These are phyloP conservation scores for Toxostoma redivivum DNA, from an alignment of 2,113 vertebrate species.

Conservation along the genomic window DNA sequence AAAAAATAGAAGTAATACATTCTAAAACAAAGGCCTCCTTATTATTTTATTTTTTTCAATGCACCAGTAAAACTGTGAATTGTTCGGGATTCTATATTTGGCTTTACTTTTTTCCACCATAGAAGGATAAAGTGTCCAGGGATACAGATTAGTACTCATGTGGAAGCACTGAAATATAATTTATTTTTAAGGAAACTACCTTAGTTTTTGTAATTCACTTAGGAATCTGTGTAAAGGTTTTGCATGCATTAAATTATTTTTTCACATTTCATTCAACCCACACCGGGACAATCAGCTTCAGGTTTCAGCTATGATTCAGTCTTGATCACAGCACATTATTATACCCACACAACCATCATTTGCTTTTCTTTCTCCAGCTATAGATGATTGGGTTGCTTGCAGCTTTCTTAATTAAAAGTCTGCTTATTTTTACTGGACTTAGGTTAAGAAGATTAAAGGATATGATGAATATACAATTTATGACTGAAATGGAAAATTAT, in stretches of 20 bases:
- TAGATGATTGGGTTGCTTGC: slow-evolving; percentile 44
- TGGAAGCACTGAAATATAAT: slow-evolving; percentile 50
- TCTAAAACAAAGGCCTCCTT: background rate
- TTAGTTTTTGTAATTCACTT: slow-evolving; percentile 24
- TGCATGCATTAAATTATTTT: slow-evolving; percentile 56
- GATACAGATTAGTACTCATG: background rate
- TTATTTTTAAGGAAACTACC: slow-evolving; percentile 53
- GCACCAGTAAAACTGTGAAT: background rate
- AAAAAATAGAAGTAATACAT: background rate
- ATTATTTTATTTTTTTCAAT: background rate
- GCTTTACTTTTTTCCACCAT: background rate
- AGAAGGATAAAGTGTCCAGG: background rate
- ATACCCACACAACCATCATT: background rate
- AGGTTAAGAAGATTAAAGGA: slow-evolving; percentile 49
- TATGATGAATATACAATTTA: background rate
- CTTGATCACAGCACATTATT: slow-evolving; percentile 57
- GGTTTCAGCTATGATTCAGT: slow-evolving; percentile 46
- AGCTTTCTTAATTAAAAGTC: slow-evolving; percentile 64
- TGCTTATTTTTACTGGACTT: slow-evolving; percentile 54
- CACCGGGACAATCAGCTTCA: slow-evolving; percentile 46
- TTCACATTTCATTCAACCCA: slow-evolving; percentile 52
- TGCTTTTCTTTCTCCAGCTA: slow-evolving; percentile 58
- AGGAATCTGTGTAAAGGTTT: slow-evolving; percentile 29
- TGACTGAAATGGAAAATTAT: background rate
- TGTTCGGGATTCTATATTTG: background rate